Evolutionary conservation across 1,140 invertebrate species (phyloP).

Genomic region (Heliconius hewitsoni): DNA sequence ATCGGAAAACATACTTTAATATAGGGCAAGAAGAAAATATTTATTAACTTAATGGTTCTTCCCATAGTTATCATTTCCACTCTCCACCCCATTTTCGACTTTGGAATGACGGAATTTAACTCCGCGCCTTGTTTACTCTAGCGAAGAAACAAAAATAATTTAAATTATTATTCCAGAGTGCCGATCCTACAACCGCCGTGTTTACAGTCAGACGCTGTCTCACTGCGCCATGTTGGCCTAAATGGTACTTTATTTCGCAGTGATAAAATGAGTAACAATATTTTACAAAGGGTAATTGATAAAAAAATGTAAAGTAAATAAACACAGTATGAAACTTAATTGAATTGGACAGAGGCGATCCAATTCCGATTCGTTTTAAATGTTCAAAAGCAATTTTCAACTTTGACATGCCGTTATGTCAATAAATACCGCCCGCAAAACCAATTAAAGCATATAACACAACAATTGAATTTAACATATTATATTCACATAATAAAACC

Average conservation of each 20-base stretch:
- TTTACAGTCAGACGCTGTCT: too few relatives aligned
- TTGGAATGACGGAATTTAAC: too few relatives aligned
- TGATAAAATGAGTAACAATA: neutral
- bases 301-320: conserved; percentile 11
- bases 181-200: too few relatives aligned
- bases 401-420: conserved; percentile 11
- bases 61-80: too few relatives aligned
- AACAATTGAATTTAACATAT: conserved; percentile 4
- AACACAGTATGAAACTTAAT: conserved; percentile 8
- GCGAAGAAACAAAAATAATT: too few relatives aligned
- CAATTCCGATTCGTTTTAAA: conserved; percentile 14
- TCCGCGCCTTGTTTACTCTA: too few relatives aligned
- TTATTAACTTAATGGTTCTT: too few relatives aligned
- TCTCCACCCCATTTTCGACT: too few relatives aligned
- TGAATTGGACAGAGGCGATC: conserved; percentile 11
- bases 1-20: too few relatives aligned
- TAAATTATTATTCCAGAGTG: too few relatives aligned
- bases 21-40: too few relatives aligned
- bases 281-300: neutral
- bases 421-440: conserved; percentile 21
- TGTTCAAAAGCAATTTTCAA: conserved; percentile 14
- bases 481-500: neutral
- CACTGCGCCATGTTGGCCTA: too few relatives aligned
- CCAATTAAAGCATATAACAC: conserved; percentile 15
- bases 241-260: neutral